Evolutionary conservation across 2,888 invertebrate genomes (phyloP), one percentile per base, ranked within the genome.

Genomic region (Listrodromus nycthemerus): DNA sequence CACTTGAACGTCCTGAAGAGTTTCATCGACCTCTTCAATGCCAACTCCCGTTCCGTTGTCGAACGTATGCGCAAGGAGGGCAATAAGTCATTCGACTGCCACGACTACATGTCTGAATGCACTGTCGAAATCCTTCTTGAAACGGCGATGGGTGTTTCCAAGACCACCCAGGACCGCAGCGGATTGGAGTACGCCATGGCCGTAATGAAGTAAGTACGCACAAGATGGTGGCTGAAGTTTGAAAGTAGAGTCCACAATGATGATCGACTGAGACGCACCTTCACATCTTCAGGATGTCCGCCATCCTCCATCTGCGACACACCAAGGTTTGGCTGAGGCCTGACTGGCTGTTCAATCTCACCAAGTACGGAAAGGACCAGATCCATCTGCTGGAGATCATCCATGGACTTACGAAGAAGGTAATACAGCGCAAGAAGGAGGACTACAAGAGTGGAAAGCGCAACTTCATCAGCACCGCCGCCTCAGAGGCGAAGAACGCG

Each of bases 71-170:
- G 95, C 92, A 95, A 96, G 88, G 96, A 97, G 93, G 89, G 87
- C 2, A 93, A 94, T 63, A 96, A 96, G 87, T 95, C 95, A 73
- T 97, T 97, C 91, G 97, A 97, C 92, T 96, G 96, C 90, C 97
- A 97, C 90, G 96, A 97, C 93, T 97, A 97, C 94, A 97, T 97
- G 97, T 97, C 97, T 91, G 97, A 97, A 92, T 96, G 96, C 85
- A 97, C 97, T 6, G 97, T 97, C 5, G 97, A 97, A 93, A 97
- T 97, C 90, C 95, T 97, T 84, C 94, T 96, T 86, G 97, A 97
- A 95, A 97, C 97, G 50, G 97, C 97, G 0, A 97, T 97, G 97
- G 97, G 97, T 71, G 97, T 97, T 0, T 97, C 96, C 88, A 97
- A 97, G 92, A 95, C 95, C 86, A 97, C 97, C 0, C 97, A 97